Evolutionary conservation across 2,888 invertebrate species (phyloP).

Genomic region (Neoascia interrupta): DNA sequence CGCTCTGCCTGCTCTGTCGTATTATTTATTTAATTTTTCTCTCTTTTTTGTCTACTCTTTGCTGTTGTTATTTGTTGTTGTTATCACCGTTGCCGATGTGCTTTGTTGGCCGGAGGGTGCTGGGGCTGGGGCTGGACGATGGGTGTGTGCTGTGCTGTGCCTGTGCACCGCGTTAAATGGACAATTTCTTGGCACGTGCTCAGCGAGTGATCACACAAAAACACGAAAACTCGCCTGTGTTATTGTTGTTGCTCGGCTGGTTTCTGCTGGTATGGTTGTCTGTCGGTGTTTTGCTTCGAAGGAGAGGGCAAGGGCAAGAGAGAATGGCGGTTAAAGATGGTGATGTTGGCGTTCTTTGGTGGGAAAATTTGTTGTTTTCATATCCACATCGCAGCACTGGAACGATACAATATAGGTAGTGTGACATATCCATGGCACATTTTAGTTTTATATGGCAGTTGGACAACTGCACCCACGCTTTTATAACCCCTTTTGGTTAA

Average conservation of each 20-base stretch:
- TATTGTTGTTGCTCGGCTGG: neutral
- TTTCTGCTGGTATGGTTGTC: slow-evolving; percentile 17
- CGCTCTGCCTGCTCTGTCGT: too few species aligned
- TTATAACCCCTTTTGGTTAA: too few species aligned
- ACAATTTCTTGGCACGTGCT: slow-evolving; percentile 73
- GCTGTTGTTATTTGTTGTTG: slow-evolving; percentile 33
- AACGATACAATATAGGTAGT: too few species aligned
- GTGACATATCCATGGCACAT: too few species aligned
- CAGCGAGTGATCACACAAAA: slow-evolving; percentile 73
- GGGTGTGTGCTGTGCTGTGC: too few species aligned
- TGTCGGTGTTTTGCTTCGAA: neutral
- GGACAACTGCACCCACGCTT: too few species aligned
- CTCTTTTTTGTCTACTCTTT: slow-evolving; percentile 12
- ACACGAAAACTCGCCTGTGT: too few species aligned
- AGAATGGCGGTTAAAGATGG: slow-evolving; percentile 7
- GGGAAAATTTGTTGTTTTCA: slow-evolving; percentile 22
- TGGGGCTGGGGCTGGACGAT: too few species aligned
- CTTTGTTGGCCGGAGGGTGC: slow-evolving; percentile 42
- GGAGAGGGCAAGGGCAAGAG: neutral
- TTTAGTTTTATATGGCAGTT: neutral
- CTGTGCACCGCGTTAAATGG: slow-evolving; percentile 60
- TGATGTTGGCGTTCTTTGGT: slow-evolving; percentile 17
- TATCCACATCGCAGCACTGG: too few species aligned
- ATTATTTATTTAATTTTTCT: slow-evolving; percentile 19
- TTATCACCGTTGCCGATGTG: slow-evolving; percentile 5